Conservation (phyloP, 1,140 invertebrate species). For the Dolichoris vasculosae region DNA sequence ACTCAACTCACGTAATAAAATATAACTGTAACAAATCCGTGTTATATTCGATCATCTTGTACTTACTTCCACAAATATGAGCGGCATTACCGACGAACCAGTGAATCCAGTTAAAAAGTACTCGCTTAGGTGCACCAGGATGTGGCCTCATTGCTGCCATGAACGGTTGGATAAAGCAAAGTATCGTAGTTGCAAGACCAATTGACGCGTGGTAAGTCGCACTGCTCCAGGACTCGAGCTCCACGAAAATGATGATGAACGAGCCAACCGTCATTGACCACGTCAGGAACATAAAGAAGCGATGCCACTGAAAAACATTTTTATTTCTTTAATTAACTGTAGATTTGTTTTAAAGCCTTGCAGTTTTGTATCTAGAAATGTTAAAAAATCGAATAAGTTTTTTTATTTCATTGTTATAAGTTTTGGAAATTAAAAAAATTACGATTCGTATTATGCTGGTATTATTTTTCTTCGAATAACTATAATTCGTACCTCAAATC, state of each 20-base stretch:
- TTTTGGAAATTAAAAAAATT: background rate
- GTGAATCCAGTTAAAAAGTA: slow-evolving; percentile 95
- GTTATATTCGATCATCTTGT: background rate
- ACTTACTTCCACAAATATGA: slow-evolving; percentile 92
- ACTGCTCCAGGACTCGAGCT: slow-evolving; percentile 85
- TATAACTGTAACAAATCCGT: background rate
- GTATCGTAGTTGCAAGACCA: slow-evolving; percentile 83
- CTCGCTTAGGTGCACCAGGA: slow-evolving; percentile 85
- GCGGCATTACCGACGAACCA: slow-evolving; percentile 95
- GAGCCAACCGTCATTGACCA: slow-evolving; percentile 85
- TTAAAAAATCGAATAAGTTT: background rate
- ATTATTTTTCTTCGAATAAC: background rate
- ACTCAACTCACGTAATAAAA: background rate
- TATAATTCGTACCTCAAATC: too few relatives aligned
- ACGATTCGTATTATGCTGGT: background rate
- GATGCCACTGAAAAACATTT: slow-evolving; percentile 81
- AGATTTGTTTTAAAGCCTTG: background rate
- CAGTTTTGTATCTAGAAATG: background rate
- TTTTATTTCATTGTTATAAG: background rate
- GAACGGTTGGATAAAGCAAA: slow-evolving; percentile 90
- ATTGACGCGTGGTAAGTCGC: slow-evolving; percentile 88
- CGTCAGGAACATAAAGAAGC: slow-evolving; percentile 88
- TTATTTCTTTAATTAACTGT: background rate
- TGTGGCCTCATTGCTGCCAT: slow-evolving; percentile 91
- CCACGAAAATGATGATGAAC: slow-evolving; percentile 89